These are phyloP conservation scores for Etheostoma nigrum DNA, from an alignment of 2,797 vertebrate genomes.

Conservation along the genomic window DNA sequence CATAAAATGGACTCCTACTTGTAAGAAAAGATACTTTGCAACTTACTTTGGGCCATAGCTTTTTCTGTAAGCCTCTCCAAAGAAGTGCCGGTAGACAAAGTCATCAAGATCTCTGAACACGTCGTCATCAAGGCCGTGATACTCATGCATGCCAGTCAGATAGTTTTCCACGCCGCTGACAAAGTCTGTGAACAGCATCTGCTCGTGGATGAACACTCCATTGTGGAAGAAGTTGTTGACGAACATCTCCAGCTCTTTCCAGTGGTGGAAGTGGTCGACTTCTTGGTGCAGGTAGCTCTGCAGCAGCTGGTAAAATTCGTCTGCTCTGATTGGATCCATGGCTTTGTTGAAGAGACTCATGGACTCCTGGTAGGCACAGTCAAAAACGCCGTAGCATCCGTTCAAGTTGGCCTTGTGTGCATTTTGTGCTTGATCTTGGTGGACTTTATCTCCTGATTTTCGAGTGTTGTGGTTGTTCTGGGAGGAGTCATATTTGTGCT, in stretches of 20 bases:
- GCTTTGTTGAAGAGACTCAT: conserved; percentile 90
- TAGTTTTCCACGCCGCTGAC: conserved; percentile 93
- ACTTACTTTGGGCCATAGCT: conserved; percentile 90
- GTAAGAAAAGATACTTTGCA: neutral
- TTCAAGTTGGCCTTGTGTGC: conserved; percentile 73
- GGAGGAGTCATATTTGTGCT: conserved; percentile 65
- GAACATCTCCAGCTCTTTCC: conserved; percentile 93
- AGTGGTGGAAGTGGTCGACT: conserved; percentile 92
- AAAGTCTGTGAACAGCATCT: conserved; percentile 97
- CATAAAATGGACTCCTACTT: neutral
- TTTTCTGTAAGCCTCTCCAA: conserved; percentile 87
- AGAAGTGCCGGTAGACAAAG: conserved; percentile 93
- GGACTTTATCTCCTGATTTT: conserved; percentile 73
- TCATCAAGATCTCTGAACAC: conserved; percentile 92
- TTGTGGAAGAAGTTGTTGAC: conserved; percentile 92
- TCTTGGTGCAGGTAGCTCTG: conserved; percentile 92
- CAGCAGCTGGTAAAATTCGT: conserved; percentile 92
- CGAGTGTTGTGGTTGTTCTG: conserved; percentile 71
- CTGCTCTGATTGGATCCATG: conserved; percentile 89
- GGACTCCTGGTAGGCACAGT: conserved; percentile 92
- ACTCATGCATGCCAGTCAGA: conserved; percentile 90
- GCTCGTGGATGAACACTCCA: conserved; percentile 94
- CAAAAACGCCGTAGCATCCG: conserved; percentile 88
- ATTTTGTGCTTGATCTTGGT: conserved; percentile 62
- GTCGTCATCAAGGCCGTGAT: conserved; percentile 83